phyloP scores from a whole-genome alignment of 2,888 invertebrate species.

The Drosophila anomalata region DNA sequence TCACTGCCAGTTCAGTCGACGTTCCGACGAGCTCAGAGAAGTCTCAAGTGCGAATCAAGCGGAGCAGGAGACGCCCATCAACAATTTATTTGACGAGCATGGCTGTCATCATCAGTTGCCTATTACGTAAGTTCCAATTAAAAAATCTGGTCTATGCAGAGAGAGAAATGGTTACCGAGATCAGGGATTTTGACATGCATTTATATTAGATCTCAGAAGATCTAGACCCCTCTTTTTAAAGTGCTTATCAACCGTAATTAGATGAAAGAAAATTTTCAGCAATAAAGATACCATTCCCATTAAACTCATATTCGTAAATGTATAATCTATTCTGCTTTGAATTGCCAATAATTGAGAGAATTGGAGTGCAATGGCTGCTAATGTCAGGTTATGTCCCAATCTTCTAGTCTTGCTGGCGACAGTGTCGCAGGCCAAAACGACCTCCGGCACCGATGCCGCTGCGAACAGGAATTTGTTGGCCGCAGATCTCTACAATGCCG shows the following conservation, averaged over 20 bases:
- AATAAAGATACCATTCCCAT: not conserved
- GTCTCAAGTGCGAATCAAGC: conserved; percentile 53
- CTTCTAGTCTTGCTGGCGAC: conserved; percentile 50
- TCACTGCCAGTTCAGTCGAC: conserved; percentile 52
- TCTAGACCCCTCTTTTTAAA: not conserved
- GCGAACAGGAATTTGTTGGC: conserved; percentile 77
- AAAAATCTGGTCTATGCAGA: conserved; percentile 41
- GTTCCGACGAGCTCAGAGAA: conserved; percentile 57
- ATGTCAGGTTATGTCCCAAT: conserved; percentile 14
- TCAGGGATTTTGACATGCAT: not conserved
- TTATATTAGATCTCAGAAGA: too few species aligned
- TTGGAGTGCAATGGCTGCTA: conserved; percentile 18
- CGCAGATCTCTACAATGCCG: conserved; percentile 83
- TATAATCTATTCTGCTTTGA: not conserved
- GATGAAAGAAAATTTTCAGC: too few species aligned
- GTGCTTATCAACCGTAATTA: not conserved
- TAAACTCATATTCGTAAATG: not conserved
- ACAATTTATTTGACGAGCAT: conserved; percentile 46
- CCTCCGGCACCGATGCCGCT: conserved; percentile 43
- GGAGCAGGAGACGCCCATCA: conserved; percentile 44
- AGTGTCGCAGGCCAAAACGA: conserved; percentile 44
- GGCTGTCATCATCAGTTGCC: conserved; percentile 56
- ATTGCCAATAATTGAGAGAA: not conserved
- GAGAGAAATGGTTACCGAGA: conserved; percentile 5
- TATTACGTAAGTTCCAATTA: conserved; percentile 71